These are phyloP conservation scores for Heliconius congener DNA, from an alignment of 1,140 invertebrate genomes.

Conservation along the genomic window DNA sequence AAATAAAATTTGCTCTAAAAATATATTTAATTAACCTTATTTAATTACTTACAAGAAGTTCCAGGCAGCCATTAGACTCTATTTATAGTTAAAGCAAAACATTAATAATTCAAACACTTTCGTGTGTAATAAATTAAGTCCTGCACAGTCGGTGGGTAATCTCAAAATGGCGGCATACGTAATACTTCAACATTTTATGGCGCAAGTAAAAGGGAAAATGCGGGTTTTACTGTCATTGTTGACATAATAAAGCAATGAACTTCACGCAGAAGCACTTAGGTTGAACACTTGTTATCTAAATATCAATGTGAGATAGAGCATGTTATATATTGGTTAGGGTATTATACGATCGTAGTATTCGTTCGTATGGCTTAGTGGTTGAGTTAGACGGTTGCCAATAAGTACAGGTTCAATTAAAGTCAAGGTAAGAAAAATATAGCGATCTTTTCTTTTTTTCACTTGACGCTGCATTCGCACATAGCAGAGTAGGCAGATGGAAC, in stretches of 20 bases:
- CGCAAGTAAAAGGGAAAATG: constrained; percentile 11
- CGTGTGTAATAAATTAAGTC: constrained; percentile 72
- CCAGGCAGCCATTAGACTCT: constrained; percentile 22
- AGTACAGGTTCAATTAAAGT: no score
- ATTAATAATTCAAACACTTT: constrained; percentile 79
- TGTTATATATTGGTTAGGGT: background rate
- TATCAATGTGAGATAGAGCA: background rate
- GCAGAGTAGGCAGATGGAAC: no score
- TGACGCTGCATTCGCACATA: no score
- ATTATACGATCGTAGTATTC: background rate
- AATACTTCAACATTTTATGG: constrained; percentile 57
- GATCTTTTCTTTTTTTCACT: no score
- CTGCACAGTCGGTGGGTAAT: constrained; percentile 61
- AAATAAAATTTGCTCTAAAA: no score
- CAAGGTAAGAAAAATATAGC: no score
- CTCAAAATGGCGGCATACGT: constrained; percentile 70
- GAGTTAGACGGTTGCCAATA: no score
- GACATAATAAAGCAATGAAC: background rate
- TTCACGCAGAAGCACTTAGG: background rate
- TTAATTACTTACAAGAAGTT: constrained; percentile 18
- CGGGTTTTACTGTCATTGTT: constrained; percentile 6
- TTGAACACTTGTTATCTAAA: background rate
- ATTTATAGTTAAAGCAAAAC: constrained; percentile 58
- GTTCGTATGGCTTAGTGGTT: no score
- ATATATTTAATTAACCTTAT: background rate